phyloP scores from a whole-genome alignment of 2,888 invertebrate genomes.

The Diarsia brunnea region DNA sequence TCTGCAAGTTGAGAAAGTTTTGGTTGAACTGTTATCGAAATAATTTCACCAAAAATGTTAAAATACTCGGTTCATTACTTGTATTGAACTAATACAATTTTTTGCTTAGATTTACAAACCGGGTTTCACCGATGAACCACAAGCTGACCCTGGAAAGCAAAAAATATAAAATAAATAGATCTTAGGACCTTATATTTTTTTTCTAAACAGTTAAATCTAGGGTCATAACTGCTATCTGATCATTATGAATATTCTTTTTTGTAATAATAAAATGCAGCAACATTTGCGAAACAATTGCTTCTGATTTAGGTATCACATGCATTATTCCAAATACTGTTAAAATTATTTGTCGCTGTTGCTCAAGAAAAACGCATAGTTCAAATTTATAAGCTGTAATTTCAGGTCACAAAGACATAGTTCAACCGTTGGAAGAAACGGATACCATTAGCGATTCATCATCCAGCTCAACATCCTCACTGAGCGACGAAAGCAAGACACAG shows the following conservation, averaged over 20 bases:
- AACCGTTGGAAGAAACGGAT: constrained; percentile 13
- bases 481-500: constrained; percentile 63
- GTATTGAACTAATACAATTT: neutral
- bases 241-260: neutral
- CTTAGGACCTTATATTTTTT: constrained; percentile 20
- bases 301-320: neutral
- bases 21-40: neutral
- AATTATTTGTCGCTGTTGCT: neutral
- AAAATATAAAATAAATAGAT: constrained; percentile 3
- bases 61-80: neutral
- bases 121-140: neutral
- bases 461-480: constrained; percentile 42
- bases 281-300: neutral
- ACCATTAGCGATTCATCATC: constrained; percentile 20
- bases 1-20: neutral
- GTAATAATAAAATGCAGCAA: neutral
- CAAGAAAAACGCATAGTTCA: neutral
- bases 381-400: constrained; percentile 15
- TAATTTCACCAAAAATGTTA: neutral
- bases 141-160: constrained; percentile 35
- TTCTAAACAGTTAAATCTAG: neutral
- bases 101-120: constrained; percentile 13
- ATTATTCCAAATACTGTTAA: neutral
- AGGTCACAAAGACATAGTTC: constrained; percentile 7
- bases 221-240: neutral